Conservation (phyloP, 2,888 invertebrate species). For the Xylocampa areola region DNA sequence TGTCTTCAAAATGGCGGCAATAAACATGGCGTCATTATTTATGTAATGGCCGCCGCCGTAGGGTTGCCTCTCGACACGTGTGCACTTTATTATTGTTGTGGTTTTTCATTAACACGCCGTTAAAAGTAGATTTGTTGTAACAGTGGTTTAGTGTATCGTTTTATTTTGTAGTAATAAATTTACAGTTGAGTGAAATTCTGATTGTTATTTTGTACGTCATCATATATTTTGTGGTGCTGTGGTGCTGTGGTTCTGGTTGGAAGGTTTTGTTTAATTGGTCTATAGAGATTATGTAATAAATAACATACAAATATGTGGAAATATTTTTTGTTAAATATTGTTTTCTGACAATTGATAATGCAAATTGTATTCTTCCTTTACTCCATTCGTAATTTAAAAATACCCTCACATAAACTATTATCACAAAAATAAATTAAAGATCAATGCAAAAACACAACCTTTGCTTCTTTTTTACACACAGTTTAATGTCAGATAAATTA, state of each 20-base stretch:
- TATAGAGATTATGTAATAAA: conserved; percentile 11
- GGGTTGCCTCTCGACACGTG: conserved; percentile 86
- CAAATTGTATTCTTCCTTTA: no score
- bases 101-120: conserved; percentile 83
- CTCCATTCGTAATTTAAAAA: no score
- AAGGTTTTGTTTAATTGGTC: conserved; percentile 22
- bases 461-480: no score
- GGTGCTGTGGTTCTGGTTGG: conserved; percentile 27
- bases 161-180: conserved; percentile 54
- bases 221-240: no score
- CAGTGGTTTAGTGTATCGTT: conserved; percentile 56
- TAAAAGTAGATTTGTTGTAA: conserved; percentile 63
- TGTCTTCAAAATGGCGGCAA: conserved; percentile 90
- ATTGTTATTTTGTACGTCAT: conserved; percentile 45
- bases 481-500: no score
- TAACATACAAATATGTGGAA: no score
- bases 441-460: no score
- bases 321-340: no score
- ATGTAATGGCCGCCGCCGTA: conserved; percentile 86
- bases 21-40: conserved; percentile 89
- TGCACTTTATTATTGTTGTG: conserved; percentile 85
- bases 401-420: no score
- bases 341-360: no score
- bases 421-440: no score
- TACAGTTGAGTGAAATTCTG: conserved; percentile 30